Evolutionary conservation across 2,113 vertebrate genomes (phyloP).

Genomic region (Typhlomys cinereus): DNA sequence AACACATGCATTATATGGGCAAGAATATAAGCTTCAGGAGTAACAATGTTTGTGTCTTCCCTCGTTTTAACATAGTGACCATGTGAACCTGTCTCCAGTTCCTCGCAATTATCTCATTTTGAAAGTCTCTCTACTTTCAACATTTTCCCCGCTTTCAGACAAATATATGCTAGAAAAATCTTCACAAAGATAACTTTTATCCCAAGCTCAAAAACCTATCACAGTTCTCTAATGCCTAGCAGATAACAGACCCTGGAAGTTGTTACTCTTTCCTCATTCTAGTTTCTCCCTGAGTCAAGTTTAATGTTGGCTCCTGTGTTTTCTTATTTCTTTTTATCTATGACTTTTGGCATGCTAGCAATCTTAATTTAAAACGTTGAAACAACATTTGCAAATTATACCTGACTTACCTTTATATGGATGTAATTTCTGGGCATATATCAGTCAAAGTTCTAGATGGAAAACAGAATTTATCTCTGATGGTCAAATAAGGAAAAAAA

Average conservation of each 20-base stretch:
- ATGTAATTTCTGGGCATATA: background rate
- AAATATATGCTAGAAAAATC: slow-evolving; percentile 41
- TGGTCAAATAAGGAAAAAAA: slow-evolving; percentile 7
- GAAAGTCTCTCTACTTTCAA: slow-evolving; percentile 39
- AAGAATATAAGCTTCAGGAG: background rate
- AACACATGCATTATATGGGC: slow-evolving; percentile 13
- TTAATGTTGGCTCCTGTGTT: background rate
- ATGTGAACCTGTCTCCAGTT: background rate
- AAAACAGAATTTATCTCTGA: slow-evolving; percentile 9
- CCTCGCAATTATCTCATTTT: background rate
- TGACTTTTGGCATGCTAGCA: background rate
- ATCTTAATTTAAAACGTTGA: slow-evolving; percentile 38
- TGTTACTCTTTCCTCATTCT: background rate
- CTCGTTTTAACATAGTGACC: slow-evolving; percentile 2
- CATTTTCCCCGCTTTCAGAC: background rate
- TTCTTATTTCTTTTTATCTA: background rate
- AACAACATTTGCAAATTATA: background rate
- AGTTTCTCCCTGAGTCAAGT: background rate
- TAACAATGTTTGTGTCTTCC: background rate
- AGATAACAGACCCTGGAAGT: background rate
- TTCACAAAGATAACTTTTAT: slow-evolving; percentile 50
- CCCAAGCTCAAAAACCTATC: slow-evolving; percentile 36
- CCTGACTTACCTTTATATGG: slow-evolving; percentile 20
- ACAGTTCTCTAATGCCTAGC: slow-evolving; percentile 16
- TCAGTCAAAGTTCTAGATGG: background rate